Percentiles rank a stretch among this genome's conserved stretches.
Conservation (phyloP, 30 jellyfish, hydroid and myxozoan genomes). For the Hydractinia echinata region DNA sequence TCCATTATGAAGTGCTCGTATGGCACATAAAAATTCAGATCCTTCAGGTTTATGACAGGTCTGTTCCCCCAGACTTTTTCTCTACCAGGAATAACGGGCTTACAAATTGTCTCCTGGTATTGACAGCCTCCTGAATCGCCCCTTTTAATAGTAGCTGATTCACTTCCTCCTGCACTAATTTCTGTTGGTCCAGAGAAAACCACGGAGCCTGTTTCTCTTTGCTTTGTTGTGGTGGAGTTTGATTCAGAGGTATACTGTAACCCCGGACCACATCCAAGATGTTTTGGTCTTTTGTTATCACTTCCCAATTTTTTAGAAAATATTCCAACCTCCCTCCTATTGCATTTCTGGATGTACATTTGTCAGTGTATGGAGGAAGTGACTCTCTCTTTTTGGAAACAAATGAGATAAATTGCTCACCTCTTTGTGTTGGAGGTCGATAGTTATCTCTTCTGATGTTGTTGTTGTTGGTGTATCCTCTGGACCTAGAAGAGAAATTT, state of each 20-base stretch:
- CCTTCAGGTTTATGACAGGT: too few relatives aligned
- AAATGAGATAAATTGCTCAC: constrained; percentile 1
- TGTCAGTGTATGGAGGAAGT: constrained; percentile 1
- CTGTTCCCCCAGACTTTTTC: too few relatives aligned
- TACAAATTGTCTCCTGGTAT: too few relatives aligned
- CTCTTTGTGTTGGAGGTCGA: background rate
- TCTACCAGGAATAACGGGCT: too few relatives aligned
- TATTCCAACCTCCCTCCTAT: constrained; percentile 8
- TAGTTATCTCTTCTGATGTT: background rate
- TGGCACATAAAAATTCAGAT: too few relatives aligned
- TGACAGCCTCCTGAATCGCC: too few relatives aligned
- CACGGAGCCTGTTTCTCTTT: constrained; percentile 6
- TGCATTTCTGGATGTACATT: background rate
- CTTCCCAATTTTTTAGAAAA: constrained; percentile 7
- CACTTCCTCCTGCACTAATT: too few relatives aligned
- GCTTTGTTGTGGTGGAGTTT: constrained; percentile 6
- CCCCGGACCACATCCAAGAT: background rate
- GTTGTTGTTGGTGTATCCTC: too few relatives aligned
- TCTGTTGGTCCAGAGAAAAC: too few relatives aligned
- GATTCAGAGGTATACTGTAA: background rate
- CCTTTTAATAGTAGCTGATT: too few relatives aligned
- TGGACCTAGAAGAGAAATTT: constrained; percentile 7
- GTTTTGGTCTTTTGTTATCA: constrained; percentile 1
- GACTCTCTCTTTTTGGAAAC: background rate
- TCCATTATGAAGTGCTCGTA: too few relatives aligned